These are phyloP conservation scores for Oncorhynchus keta DNA, from an alignment of 2,113 vertebrate genomes.

Conservation along the genomic window DNA sequence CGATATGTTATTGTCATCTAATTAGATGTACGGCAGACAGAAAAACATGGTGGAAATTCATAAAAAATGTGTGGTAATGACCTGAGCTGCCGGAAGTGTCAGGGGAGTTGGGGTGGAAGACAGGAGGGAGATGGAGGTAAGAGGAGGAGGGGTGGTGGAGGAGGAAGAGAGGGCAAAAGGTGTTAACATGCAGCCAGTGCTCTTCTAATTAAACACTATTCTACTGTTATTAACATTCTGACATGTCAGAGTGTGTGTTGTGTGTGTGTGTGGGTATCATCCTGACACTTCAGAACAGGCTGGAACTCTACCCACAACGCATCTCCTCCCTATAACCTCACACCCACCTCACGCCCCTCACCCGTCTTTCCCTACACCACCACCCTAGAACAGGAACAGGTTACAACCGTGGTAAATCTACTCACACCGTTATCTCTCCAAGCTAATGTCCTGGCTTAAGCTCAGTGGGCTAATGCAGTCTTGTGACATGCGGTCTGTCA, in stretches of 20 bases:
- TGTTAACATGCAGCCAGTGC: slow-evolving; percentile 87
- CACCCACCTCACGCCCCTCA: too few relatives aligned
- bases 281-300: slow-evolving; percentile 46
- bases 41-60: slow-evolving; percentile 95
- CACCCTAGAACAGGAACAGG: too few relatives aligned
- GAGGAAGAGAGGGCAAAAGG: slow-evolving; percentile 72
- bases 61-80: slow-evolving; percentile 99
- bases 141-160: slow-evolving; percentile 76
- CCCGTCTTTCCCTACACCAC: too few relatives aligned
- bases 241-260: slow-evolving; percentile 38
- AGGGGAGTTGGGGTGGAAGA: slow-evolving; percentile 72
- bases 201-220: slow-evolving; percentile 99
- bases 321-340: slow-evolving; percentile 12
- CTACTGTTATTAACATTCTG: slow-evolving; percentile 96
- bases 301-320: slow-evolving; percentile 31
- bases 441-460: too few relatives aligned
- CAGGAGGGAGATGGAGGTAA: slow-evolving; percentile 79
- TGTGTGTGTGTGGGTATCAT: too few relatives aligned
- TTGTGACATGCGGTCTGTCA: too few relatives aligned
- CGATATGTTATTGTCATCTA: slow-evolving; percentile 99
- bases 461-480: too few relatives aligned
- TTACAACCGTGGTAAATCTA: too few relatives aligned
- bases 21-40: slow-evolving; percentile 96
- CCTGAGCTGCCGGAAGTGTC: slow-evolving; percentile 97
- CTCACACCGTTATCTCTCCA: too few relatives aligned